Evolutionary conservation across 2,797 vertebrate genomes (phyloP), one percentile per base, ranked within the genome.

Genomic region (Nannoperca australis): DNA sequence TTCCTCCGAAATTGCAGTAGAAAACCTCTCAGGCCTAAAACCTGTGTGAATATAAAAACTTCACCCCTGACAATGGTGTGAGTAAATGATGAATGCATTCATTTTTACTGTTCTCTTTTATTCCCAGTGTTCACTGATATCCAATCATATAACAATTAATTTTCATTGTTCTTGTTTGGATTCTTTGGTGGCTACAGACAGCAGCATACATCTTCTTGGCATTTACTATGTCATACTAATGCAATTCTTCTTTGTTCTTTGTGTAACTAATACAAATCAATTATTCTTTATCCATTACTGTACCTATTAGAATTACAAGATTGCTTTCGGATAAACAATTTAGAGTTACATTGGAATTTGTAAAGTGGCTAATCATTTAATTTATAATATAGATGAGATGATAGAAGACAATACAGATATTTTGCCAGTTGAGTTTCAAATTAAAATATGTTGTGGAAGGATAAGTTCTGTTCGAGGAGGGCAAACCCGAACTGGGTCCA

Each of bases 381-480:
- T 66, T 18, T 38, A 7, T 55, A 54, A 61, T 47, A 27, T 27
- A 27, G 24, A 27, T 27, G 24, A 27, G 24, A 27, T 27, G 24
- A 27, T 27, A 27, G 24, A 7, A 54, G n/a, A 13, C 18, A 38
- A 30, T n/a, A 27, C 2, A 12, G 51, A 1, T 0, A 54, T 42
- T 74, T 74, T 63, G 9, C 18, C 9, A 51, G 10, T 77, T 71
- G 18, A 17, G 10, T 68, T 56, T 70, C 20, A 27, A 24, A 60
- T 32, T 34, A 38, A 14, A 44, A 50, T 18, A 59, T 42, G 17
- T 36, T 68, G 17, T n/a, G 13, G 27, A 34, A 27, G 61, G 38
- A 62, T 45, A 45, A 9, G 17, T 40, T 73, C 38, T 63, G 55
- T 22, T 45, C 81, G 69, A 73, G 59, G 45, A 75, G 17, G 38